phyloP scores from a whole-genome alignment of 2,113 vertebrate species.

The Edolisoma coerulescens region DNA sequence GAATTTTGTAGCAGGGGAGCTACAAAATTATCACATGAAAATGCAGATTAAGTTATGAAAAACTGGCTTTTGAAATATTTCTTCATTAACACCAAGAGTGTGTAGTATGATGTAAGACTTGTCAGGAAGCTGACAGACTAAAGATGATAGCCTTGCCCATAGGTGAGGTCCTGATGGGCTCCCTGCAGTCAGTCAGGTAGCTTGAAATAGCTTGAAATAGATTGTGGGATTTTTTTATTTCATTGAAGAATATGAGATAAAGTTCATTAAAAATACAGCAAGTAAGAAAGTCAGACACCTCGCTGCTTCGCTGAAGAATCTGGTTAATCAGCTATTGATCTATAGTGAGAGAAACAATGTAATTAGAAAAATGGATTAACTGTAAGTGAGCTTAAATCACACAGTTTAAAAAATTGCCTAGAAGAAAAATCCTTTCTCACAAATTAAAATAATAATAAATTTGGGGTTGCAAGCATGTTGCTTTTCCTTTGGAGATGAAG shows the following conservation, averaged over 20 bases:
- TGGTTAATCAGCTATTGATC: slow-evolving; percentile 49
- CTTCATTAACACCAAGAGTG: neutral
- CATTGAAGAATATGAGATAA: neutral
- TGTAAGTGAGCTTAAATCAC: slow-evolving; percentile 1
- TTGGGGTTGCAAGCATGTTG: neutral
- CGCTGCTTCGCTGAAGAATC: neutral
- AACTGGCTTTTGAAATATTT: neutral
- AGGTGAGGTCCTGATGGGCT: neutral
- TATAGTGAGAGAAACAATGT: slow-evolving; percentile 14
- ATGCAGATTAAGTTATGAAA: neutral
- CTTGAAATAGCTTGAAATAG: neutral
- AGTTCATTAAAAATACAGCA: neutral
- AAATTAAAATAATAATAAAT: neutral
- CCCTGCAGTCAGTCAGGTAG: neutral
- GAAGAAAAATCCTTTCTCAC: neutral
- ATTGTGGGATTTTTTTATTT: neutral
- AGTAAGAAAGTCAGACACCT: slow-evolving; percentile 20
- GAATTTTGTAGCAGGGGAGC: neutral
- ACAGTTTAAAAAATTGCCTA: neutral
- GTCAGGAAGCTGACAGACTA: neutral
- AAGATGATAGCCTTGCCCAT: neutral
- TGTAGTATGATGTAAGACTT: neutral
- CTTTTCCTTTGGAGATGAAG: neutral
- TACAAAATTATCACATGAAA: neutral
- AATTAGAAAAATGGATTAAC: slow-evolving; percentile 52